phyloP scores from a whole-genome alignment of 2,888 invertebrate species.

The Tuta absoluta region DNA sequence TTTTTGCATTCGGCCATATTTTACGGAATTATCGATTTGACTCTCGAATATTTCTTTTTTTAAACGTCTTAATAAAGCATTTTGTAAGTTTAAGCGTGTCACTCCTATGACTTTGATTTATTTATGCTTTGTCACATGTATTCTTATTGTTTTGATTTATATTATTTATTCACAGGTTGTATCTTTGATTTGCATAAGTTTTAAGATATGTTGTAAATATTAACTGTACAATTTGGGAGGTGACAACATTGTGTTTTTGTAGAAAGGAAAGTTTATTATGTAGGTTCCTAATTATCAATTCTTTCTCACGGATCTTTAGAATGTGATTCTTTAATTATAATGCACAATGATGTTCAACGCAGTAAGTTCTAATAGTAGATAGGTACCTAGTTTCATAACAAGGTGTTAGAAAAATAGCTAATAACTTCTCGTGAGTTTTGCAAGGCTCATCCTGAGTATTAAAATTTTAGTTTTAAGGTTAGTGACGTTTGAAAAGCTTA shows the following conservation, averaged over 20 bases:
- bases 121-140: not conserved
- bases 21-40: not conserved
- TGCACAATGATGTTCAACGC: too few species aligned
- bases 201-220: conserved; percentile 9
- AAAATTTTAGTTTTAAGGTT: too few species aligned
- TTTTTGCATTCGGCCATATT: conserved; percentile 6
- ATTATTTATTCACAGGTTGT: not conserved
- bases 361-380: too few species aligned
- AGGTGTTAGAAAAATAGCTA: too few species aligned
- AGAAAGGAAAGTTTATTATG: not conserved
- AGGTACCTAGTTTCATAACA: too few species aligned
- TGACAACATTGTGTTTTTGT: conserved; percentile 18
- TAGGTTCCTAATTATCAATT: not conserved
- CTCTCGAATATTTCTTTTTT: not conserved
- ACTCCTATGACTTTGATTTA: conserved; percentile 1
- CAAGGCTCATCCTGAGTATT: too few species aligned
- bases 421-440: too few species aligned
- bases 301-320: too few species aligned
- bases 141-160: conserved; percentile 19
- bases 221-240: conserved; percentile 4
- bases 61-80: not conserved
- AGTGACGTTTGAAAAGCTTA: too few species aligned
- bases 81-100: not conserved
- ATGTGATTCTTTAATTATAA: too few species aligned
- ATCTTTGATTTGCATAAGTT: conserved; percentile 8